Evolutionary conservation across 1,140 invertebrate genomes (phyloP).

Genomic region (Adoxophyes honmai): DNA sequence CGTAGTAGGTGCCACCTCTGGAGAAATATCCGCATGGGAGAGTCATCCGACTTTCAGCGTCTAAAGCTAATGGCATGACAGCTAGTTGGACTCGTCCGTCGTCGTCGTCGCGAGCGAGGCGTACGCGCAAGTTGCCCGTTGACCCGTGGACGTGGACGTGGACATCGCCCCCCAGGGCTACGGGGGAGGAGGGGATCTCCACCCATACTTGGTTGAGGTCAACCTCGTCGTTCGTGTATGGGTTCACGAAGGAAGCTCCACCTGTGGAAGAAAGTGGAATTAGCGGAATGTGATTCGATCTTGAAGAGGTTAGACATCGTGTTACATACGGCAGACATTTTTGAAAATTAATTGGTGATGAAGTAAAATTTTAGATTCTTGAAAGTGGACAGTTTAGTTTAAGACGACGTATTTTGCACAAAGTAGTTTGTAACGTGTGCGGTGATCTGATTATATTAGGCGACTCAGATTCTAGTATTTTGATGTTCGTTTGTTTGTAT

Average conservation of each 20-base stretch:
- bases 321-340: too few relatives aligned
- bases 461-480: too few relatives aligned
- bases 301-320: too few relatives aligned
- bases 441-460: too few relatives aligned
- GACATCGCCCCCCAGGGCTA: conserved; percentile 82
- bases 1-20: conserved; percentile 78
- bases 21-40: conserved; percentile 84
- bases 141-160: conserved; percentile 76
- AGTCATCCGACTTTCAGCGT: conserved; percentile 72
- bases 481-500: too few relatives aligned
- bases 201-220: conserved; percentile 73
- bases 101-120: conserved; percentile 71
- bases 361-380: too few relatives aligned
- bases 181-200: conserved; percentile 78
- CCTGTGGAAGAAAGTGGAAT: conserved; percentile 37
- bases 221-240: conserved; percentile 50
- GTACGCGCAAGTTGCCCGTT: conserved; percentile 50
- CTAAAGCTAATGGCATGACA: conserved; percentile 80
- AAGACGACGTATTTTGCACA: too few relatives aligned
- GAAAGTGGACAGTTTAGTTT: too few relatives aligned
- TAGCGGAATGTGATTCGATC: too few relatives aligned
- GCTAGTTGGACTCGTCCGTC: conserved; percentile 81
- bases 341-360: too few relatives aligned
- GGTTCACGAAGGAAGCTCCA: conserved; percentile 55
- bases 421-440: too few relatives aligned